phyloP scores from a whole-genome alignment of 2,888 invertebrate genomes.

The Oxyteleia sp. region DNA sequence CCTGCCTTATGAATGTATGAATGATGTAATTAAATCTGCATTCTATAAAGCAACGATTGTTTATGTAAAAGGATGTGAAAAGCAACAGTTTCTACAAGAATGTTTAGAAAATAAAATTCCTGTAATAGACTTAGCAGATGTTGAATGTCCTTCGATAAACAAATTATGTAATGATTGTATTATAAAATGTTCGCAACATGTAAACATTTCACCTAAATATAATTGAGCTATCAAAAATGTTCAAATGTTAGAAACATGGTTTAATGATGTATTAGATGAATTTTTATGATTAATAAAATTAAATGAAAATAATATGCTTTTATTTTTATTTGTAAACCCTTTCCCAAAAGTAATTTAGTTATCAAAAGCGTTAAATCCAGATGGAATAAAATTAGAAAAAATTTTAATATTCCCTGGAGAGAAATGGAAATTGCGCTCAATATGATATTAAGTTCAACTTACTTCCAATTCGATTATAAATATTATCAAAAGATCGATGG shows the following conservation, averaged over 20 bases:
- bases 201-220: not conserved
- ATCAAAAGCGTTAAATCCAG: conserved; percentile 3
- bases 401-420: not conserved
- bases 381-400: not conserved
- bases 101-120: not conserved
- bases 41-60: conserved; percentile 5
- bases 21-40: not conserved
- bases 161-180: conserved; percentile 4
- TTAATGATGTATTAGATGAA: too few relatives aligned
- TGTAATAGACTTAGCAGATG: not conserved
- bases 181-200: too few relatives aligned
- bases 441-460: not conserved
- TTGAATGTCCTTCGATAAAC: conserved; percentile 20
- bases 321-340: too few relatives aligned
- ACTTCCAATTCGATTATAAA: conserved; percentile 9
- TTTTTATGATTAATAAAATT: too few relatives aligned
- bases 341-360: conserved; percentile 5
- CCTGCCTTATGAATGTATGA: not conserved
- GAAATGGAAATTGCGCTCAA: not conserved
- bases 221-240: conserved; percentile 24
- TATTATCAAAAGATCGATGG: conserved; percentile 25
- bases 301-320: too few relatives aligned
- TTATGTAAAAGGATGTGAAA: conserved; percentile 22
- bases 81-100: not conserved
- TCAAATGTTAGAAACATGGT: not conserved